Evolutionary conservation across 2,888 invertebrate species (phyloP).

Genomic region (Orchesella flavescens): DNA sequence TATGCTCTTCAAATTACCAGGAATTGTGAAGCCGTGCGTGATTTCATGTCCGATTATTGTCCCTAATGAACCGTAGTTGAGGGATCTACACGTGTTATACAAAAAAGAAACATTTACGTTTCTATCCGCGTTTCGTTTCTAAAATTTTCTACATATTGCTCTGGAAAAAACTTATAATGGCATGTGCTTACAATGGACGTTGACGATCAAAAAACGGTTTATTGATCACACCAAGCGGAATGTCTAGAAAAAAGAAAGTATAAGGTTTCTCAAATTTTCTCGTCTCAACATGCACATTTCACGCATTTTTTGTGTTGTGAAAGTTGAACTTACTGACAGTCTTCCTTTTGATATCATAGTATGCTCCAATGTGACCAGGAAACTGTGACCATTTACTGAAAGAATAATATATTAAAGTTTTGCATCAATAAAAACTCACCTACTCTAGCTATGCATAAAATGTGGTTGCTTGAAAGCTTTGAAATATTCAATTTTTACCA

Average conservation of each 20-base stretch:
- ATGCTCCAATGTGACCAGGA: constrained; percentile 65
- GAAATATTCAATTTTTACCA: constrained; percentile 49
- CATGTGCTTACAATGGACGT: constrained; percentile 52
- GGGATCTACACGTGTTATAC: constrained; percentile 18
- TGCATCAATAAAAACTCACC: neutral
- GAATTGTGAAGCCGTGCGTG: constrained; percentile 48
- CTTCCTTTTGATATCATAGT: constrained; percentile 63
- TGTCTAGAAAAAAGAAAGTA: constrained; percentile 34
- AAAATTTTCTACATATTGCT: neutral
- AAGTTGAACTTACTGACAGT: constrained; percentile 60
- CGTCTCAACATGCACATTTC: too few species aligned
- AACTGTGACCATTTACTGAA: constrained; percentile 62
- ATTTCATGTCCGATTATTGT: constrained; percentile 62
- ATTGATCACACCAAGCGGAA: constrained; percentile 63
- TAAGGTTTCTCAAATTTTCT: neutral
- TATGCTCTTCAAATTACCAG: constrained; percentile 22
- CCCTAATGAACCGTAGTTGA: constrained; percentile 64
- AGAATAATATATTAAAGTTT: neutral
- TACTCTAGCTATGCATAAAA: too few species aligned
- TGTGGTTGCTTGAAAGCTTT: too few species aligned
- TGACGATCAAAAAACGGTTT: constrained; percentile 62
- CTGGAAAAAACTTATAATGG: neutral
- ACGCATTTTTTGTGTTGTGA: neutral
- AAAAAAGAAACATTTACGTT: neutral
- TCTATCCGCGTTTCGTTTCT: too few species aligned